phyloP scores from a whole-genome alignment of 2,797 vertebrate species.

The Chanos chanos region DNA sequence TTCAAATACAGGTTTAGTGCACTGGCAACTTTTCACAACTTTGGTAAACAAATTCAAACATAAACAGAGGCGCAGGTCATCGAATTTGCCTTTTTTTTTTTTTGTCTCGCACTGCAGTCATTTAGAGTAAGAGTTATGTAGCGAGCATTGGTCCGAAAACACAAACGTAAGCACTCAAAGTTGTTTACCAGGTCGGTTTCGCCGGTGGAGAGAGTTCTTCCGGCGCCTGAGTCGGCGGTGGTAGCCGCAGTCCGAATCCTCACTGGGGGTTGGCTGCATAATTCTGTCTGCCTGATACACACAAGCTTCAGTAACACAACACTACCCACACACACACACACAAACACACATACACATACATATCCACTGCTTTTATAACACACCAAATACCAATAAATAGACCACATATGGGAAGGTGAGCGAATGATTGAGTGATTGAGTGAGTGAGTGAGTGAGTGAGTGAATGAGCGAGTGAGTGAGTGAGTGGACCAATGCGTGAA shows the following conservation, averaged over 20 bases:
- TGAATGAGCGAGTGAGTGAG: no score
- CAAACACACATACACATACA: neutral
- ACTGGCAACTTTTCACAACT: no score
- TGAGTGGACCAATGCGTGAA: neutral
- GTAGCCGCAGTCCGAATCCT: constrained; percentile 79
- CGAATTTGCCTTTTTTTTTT: no score
- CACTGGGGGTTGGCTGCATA: constrained; percentile 78
- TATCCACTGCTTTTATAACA: neutral
- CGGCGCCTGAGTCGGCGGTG: constrained; percentile 65
- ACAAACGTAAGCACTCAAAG: neutral
- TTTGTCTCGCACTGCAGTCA: no score
- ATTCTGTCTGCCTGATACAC: constrained; percentile 89
- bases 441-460: neutral
- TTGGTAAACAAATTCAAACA: no score
- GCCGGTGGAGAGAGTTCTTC: constrained; percentile 69
- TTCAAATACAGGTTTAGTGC: no score
- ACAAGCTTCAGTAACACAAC: constrained; percentile 70
- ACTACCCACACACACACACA: constrained; percentile 17
- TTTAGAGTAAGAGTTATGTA: no score
- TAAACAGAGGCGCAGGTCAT: neutral
- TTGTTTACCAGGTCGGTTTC: constrained; percentile 80
- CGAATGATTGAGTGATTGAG: no score
- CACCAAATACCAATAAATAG: neutral
- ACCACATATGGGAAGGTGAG: no score
- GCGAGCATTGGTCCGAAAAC: no score